A percentile compares a stretch with the other conserved stretches of the same genome.
Conservation (phyloP, 2,888 invertebrate species). For the Phaonia tiefii region DNA sequence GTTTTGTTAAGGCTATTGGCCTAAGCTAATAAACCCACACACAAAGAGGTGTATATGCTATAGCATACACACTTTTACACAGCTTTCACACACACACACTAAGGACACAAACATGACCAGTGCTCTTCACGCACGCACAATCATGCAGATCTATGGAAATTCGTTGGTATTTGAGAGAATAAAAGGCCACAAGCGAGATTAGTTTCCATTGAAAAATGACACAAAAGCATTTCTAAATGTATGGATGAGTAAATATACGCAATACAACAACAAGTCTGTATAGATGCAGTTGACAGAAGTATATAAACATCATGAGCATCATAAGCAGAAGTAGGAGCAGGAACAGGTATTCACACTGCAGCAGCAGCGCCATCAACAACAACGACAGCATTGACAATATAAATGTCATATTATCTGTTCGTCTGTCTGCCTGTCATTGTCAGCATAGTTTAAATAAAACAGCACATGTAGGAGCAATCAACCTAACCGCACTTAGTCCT, state of each 20-base stretch:
- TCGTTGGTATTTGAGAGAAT: background rate
- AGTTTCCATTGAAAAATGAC: constrained; percentile 44
- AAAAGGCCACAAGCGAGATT: constrained; percentile 29
- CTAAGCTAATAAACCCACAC: background rate
- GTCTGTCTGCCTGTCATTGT: background rate
- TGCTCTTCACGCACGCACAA: background rate
- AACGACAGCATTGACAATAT: constrained; percentile 24
- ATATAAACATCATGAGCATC: constrained; percentile 10
- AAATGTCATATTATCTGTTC: constrained; percentile 23
- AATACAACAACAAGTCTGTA: background rate
- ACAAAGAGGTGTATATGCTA: background rate
- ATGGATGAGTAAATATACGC: background rate
- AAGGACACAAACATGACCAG: background rate
- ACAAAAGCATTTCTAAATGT: constrained; percentile 32
- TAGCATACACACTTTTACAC: no score
- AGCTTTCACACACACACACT: background rate
- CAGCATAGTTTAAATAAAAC: background rate
- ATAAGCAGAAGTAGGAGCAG: background rate
- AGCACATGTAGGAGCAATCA: no score
- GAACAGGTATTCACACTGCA: no score
- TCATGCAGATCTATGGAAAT: background rate
- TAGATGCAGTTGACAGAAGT: constrained; percentile 12
- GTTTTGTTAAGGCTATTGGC: no score
- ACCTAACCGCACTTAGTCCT: no score
- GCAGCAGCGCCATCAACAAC: background rate